These are phyloP conservation scores for Coregonus clupeaformis DNA, from an alignment of 2,113 vertebrate species.

Conservation along the genomic window DNA sequence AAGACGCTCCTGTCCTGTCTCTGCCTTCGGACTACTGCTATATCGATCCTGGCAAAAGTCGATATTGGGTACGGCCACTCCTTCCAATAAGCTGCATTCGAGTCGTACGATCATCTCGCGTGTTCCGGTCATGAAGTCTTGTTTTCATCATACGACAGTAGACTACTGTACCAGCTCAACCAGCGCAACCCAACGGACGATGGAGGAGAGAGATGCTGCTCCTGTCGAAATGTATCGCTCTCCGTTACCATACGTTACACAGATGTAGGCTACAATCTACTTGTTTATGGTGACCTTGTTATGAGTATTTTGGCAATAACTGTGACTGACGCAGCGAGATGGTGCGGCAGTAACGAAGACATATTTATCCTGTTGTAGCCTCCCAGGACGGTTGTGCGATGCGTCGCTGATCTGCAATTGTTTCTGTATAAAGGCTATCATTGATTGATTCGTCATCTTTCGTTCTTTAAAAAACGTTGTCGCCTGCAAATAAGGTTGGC, in stretches of 20 bases:
- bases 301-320: background rate
- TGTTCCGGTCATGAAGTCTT: constrained; percentile 52
- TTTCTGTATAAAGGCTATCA: background rate
- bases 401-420: background rate
- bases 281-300: background rate
- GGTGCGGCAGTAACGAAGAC: background rate
- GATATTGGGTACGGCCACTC: background rate
- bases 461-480: constrained; percentile 31
- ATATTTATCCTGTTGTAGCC: background rate
- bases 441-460: too few species aligned
- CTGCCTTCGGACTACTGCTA: background rate
- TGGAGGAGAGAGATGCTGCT: constrained; percentile 19
- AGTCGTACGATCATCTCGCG: constrained; percentile 55
- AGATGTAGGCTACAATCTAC: background rate
- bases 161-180: constrained; percentile 21
- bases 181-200: constrained; percentile 9
- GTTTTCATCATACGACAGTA: constrained; percentile 48
- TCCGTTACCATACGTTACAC: background rate
- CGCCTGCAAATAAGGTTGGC: constrained; percentile 31
- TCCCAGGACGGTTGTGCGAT: constrained; percentile 13
- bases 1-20: background rate
- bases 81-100: constrained; percentile 55
- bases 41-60: constrained; percentile 1
- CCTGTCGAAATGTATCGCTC: constrained; percentile 30
- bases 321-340: constrained; percentile 1